Percentiles rank a stretch among this genome's conserved stretches.
phyloP scores from a whole-genome alignment of 1,140 invertebrate genomes.

The Phymastichus coffea region DNA sequence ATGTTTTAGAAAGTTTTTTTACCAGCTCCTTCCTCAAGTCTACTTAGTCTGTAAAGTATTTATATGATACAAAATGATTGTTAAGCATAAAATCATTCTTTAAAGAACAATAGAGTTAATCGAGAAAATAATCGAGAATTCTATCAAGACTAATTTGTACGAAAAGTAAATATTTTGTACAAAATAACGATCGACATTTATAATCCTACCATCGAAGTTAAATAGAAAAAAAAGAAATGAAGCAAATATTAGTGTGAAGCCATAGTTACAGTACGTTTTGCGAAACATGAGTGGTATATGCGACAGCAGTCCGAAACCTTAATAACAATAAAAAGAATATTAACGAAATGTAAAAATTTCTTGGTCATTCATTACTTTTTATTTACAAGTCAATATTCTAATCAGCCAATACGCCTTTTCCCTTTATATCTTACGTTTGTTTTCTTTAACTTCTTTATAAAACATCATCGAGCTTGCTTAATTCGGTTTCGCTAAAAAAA shows the following conservation, averaged over 20 bases:
- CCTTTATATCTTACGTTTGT: too few species aligned
- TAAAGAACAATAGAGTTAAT: constrained; percentile 13
- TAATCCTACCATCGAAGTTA: constrained; percentile 35
- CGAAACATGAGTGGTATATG: constrained; percentile 30
- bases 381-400: constrained; percentile 25
- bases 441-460: too few species aligned
- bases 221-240: constrained; percentile 24
- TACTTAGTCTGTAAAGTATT: constrained; percentile 25
- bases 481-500: constrained; percentile 37
- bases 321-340: constrained; percentile 32
- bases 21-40: constrained; percentile 25
- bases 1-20: constrained; percentile 31
- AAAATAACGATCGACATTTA: constrained; percentile 33
- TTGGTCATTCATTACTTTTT: constrained; percentile 10
- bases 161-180: constrained; percentile 31
- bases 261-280: constrained; percentile 30
- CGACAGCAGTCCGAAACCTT: constrained; percentile 28
- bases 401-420: constrained; percentile 12
- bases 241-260: constrained; percentile 21
- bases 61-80: constrained; percentile 12
- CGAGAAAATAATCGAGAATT: neutral
- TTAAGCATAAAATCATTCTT: constrained; percentile 10
- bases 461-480: constrained; percentile 37
- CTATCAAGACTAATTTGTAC: neutral
- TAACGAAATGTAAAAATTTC: constrained; percentile 10